A percentile compares a stretch with the other conserved stretches of the same genome.
phyloP scores from a whole-genome alignment of 2,888 invertebrate genomes.

The Adelphocoris suturalis region DNA sequence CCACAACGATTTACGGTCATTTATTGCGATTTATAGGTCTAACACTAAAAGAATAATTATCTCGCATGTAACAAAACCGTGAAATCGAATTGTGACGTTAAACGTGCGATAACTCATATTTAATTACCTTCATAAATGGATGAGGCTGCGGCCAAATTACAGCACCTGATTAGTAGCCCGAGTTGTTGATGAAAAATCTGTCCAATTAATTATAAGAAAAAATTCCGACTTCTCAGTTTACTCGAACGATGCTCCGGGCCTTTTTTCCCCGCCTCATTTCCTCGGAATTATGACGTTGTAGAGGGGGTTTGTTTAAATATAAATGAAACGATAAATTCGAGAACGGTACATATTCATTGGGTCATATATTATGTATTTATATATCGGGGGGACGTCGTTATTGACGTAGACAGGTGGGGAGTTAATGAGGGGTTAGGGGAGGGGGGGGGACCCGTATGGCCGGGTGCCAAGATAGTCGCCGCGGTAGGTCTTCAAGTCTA shows the following conservation, averaged over 20 bases:
- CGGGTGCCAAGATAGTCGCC: slow-evolving; percentile 40
- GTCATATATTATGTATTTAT: slow-evolving; percentile 60
- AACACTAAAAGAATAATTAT: not conserved
- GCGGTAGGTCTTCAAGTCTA: slow-evolving; percentile 60
- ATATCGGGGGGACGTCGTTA: slow-evolving; percentile 27
- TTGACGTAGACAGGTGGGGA: slow-evolving; percentile 70
- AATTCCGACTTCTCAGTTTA: not conserved
- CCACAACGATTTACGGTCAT: not conserved
- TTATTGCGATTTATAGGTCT: not conserved
- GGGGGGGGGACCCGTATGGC: slow-evolving; percentile 35
- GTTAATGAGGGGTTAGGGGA: slow-evolving; percentile 53
- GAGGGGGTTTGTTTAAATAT: slow-evolving; percentile 11
- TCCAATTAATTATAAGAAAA: not conserved
- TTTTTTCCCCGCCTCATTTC: not conserved
- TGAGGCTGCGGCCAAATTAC: slow-evolving; percentile 11
- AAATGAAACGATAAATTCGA: slow-evolving; percentile 14
- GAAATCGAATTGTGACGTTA: not conserved
- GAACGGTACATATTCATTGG: slow-evolving; percentile 45
- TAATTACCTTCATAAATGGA: slow-evolving; percentile 16
- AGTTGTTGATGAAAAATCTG: not conserved
- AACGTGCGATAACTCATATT: slow-evolving; percentile 1
- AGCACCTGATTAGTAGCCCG: slow-evolving; percentile 12
- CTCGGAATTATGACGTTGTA: slow-evolving; percentile 10
- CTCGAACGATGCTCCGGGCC: not conserved
- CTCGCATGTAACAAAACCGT: not conserved